Conservation (phyloP, 2,888 invertebrate genomes). For the Eulithis prunata region DNA sequence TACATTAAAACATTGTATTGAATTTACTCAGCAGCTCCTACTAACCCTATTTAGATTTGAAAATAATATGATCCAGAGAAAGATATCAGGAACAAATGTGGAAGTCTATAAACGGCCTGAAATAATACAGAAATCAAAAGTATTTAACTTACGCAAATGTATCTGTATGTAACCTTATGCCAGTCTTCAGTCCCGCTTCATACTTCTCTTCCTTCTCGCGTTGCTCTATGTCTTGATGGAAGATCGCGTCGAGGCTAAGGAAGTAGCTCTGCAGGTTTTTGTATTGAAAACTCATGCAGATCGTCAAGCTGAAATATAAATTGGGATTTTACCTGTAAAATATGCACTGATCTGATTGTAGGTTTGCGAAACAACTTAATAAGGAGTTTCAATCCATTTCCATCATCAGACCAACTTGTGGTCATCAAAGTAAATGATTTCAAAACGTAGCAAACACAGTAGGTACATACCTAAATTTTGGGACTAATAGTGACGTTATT, state of each 20-base stretch:
- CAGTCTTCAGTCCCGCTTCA: constrained; percentile 54
- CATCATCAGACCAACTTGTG: too few species aligned
- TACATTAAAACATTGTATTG: neutral
- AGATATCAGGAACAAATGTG: neutral
- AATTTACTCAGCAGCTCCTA: neutral
- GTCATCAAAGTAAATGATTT: too few species aligned
- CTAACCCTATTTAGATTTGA: neutral
- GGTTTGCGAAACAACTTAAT: too few species aligned
- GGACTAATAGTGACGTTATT: neutral
- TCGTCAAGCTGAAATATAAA: constrained; percentile 38
- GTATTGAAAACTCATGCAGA: constrained; percentile 56
- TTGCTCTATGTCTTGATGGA: constrained; percentile 47
- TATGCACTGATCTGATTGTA: too few species aligned
- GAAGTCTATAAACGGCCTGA: neutral
- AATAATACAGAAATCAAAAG: too few species aligned
- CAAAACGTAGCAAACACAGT: too few species aligned
- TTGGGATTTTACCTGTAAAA: neutral
- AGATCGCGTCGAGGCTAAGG: constrained; percentile 51
- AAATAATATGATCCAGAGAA: neutral
- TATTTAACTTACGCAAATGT: constrained; percentile 54
- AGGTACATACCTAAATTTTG: too few species aligned
- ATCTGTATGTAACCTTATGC: constrained; percentile 58
- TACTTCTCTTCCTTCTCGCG: constrained; percentile 54
- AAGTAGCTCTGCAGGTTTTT: constrained; percentile 62
- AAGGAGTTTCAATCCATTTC: too few species aligned